These are phyloP conservation scores for Drosophila eohydei DNA, from an alignment of 2,888 invertebrate species.

Conservation along the genomic window DNA sequence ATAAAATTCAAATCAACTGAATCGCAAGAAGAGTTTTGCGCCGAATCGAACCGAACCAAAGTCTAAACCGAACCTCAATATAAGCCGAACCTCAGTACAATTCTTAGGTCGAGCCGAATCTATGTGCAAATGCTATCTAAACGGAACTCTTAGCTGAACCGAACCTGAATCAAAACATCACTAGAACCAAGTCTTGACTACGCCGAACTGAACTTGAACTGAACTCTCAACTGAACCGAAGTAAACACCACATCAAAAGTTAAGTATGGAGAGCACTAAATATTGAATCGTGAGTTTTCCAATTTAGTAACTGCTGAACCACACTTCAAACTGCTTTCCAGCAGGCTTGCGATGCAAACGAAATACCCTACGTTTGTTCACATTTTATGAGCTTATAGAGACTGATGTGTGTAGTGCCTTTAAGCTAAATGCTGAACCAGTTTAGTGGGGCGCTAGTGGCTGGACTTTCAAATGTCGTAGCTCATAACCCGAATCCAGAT, in stretches of 20 bases:
- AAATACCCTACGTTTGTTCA: neutral
- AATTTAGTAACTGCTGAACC: neutral
- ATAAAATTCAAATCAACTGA: neutral
- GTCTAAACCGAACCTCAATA: neutral
- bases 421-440: constrained; percentile 1
- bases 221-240: neutral
- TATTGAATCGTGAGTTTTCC: neutral
- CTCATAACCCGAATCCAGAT: constrained; percentile 13
- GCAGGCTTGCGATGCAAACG: neutral
- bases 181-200: too few species aligned
- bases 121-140: too few species aligned
- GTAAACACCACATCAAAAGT: neutral
- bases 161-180: too few species aligned
- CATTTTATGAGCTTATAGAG: neutral
- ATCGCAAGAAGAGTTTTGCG: neutral
- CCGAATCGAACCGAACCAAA: neutral
- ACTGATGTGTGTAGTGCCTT: neutral
- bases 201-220: neutral
- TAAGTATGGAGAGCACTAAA: neutral
- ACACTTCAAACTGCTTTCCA: neutral
- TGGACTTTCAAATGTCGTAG: constrained; percentile 7
- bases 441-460: constrained; percentile 4
- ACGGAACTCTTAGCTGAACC: too few species aligned
- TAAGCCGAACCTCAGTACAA: too few species aligned
- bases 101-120: too few species aligned